Evolutionary conservation across 1,140 invertebrate genomes (phyloP).

Genomic region (Penaeus japonicus): DNA sequence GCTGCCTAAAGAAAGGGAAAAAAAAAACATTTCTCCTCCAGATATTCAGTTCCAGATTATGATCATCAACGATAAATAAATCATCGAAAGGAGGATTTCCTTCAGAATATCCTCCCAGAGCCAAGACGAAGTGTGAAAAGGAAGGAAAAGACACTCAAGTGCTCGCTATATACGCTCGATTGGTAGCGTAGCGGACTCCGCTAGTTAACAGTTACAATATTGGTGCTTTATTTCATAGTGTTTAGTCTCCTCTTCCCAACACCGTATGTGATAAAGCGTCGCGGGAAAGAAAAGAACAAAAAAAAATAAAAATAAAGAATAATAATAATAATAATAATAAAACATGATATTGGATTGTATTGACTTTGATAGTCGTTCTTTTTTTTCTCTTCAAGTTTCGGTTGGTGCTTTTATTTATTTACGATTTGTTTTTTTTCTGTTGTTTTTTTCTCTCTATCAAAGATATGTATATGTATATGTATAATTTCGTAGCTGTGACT

Average conservation of each 20-base stretch:
- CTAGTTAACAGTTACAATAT: slow-evolving; percentile 26
- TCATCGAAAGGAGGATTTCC: no score
- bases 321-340: not conserved
- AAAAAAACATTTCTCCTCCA: no score
- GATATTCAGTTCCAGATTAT: no score
- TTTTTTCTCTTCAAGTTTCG: not conserved
- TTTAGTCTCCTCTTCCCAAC: not conserved
- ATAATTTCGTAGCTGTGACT: no score
- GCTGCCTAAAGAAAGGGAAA: no score
- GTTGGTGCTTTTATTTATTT: slow-evolving; percentile 35
- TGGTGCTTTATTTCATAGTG: slow-evolving; percentile 43
- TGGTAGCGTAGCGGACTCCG: not conserved
- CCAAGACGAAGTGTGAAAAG: no score
- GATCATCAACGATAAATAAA: no score
- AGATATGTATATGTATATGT: no score
- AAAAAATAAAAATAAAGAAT: not conserved
- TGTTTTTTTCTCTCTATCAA: no score
- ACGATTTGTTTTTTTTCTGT: no score
- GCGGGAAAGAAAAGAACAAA: not conserved
- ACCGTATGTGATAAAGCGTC: slow-evolving; percentile 11
- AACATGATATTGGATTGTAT: not conserved
- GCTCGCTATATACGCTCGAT: not conserved
- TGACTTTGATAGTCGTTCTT: not conserved
- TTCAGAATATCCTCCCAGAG: no score
- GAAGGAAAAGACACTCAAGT: no score